Percentiles rank a stretch among this genome's conserved stretches.
Conservation (phyloP, 2,888 invertebrate genomes). For the Ommatoiulus sabulosus region DNA sequence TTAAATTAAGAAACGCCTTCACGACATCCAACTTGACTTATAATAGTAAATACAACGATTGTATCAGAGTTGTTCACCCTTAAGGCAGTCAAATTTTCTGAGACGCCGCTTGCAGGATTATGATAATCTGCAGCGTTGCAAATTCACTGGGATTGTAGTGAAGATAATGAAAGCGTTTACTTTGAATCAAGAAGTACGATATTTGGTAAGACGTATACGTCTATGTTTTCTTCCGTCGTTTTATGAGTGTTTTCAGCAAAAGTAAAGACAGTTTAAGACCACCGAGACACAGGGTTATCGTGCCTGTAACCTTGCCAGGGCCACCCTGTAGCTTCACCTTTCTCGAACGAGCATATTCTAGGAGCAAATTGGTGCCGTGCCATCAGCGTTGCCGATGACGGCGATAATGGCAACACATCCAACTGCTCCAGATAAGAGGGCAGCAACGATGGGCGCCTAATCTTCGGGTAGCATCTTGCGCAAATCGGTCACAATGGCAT, state of each 20-base stretch:
- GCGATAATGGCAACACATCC: constrained; percentile 39
- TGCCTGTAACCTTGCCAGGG: no score
- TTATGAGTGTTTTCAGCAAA: neutral
- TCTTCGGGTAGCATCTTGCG: neutral
- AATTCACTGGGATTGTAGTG: neutral
- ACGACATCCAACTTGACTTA: neutral
- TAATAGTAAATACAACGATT: neutral
- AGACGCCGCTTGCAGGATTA: neutral
- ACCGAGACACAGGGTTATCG: no score
- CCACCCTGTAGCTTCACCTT: neutral
- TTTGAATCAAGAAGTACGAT: no score
- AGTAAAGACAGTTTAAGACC: no score
- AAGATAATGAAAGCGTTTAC: neutral
- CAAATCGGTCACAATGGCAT: constrained; percentile 17
- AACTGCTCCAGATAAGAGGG: neutral
- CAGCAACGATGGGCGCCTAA: neutral
- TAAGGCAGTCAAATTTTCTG: neutral
- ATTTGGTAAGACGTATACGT: neutral
- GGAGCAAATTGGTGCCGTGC: neutral
- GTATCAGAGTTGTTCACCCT: neutral
- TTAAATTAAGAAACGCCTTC: neutral
- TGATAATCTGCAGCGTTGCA: neutral
- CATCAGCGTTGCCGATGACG: neutral
- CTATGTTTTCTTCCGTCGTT: neutral
- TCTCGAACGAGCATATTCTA: neutral